Conservation (phyloP, 2,113 vertebrate species). For the Triplophysa siluroides region DNA sequence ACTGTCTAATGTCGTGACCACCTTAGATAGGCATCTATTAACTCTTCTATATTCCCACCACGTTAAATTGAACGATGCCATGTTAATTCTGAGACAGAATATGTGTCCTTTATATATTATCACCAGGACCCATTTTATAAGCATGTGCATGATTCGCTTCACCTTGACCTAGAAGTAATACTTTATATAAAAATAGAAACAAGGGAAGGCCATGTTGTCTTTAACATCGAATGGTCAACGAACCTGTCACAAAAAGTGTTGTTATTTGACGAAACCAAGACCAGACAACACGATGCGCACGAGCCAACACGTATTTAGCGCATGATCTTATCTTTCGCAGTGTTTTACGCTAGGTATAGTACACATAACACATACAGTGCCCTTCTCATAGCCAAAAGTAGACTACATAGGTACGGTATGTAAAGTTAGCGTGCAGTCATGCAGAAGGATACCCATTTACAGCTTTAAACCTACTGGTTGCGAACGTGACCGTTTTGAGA, state of each 20-base stretch:
- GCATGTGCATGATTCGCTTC: background rate
- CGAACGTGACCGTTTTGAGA: conserved; percentile 1
- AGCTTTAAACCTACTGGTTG: background rate
- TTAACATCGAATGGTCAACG: background rate
- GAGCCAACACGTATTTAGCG: background rate
- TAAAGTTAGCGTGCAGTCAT: conserved; percentile 10
- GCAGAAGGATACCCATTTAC: background rate
- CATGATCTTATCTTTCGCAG: background rate
- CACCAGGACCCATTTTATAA: background rate
- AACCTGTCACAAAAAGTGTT: background rate
- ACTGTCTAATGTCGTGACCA: conserved; percentile 9
- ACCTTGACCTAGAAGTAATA: background rate
- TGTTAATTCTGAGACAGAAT: background rate
- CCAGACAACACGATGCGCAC: background rate
- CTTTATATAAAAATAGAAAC: background rate
- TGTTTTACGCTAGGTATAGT: background rate
- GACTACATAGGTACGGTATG: background rate
- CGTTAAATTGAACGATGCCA: background rate
- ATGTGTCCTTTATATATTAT: background rate
- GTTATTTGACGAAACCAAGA: background rate
- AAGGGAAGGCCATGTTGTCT: conserved; percentile 3
- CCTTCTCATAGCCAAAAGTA: background rate
- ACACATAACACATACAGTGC: background rate
- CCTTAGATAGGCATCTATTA: background rate
- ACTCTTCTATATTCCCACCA: background rate